Evolutionary conservation across 2,888 invertebrate genomes (phyloP), one percentile per base, ranked within the genome.

Genomic region (Scaptomyza cyrtandrae): DNA sequence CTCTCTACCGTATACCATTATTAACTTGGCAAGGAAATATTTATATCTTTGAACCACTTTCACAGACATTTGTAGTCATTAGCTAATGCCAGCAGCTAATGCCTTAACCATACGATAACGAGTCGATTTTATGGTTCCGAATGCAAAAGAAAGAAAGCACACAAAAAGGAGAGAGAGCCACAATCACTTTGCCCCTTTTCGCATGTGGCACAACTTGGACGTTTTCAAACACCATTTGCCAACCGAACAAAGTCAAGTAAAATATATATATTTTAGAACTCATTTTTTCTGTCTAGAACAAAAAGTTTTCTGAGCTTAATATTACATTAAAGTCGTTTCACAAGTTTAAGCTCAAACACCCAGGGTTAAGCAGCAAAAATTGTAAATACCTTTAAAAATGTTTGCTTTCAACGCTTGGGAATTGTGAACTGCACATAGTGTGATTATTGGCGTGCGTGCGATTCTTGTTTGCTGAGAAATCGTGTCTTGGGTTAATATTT

Each of bases 1-100:
- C 35, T 31, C 33, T 39, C 13, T 37, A 35, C 27, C 24, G 37
- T 43, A 19, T 19, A 35, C 27, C 10, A 5, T n/a, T 33, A 9
- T 13, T 31, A 14, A 16, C 29, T 41, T 56, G 39, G 14, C 44
- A 48, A 58, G 63, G 60, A 74, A 65, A 58, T 74, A 9, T 55
- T 59, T 59, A 52, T 59, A 41, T 53, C n/a, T 57, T 41, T 9
- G 3, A 44, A 46, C 52, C 53, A 59, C 61, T 71, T 71, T 63
- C 55, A 65, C 58, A 49, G 37, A 33, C 57, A 53, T 46, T 50
- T 14, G 14, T 46, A 54, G 63, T 29, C 61, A 71, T 72, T 72
- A 58, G 62, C 67, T 61, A 63, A 60, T 62, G 44, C 39, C 9
- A n/a, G n/a, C n/a, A 58, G 62, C 67, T 61, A 63, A 60, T 62